Conservation (phyloP, 1,140 invertebrate genomes). For the Drosophila cardini region DNA sequence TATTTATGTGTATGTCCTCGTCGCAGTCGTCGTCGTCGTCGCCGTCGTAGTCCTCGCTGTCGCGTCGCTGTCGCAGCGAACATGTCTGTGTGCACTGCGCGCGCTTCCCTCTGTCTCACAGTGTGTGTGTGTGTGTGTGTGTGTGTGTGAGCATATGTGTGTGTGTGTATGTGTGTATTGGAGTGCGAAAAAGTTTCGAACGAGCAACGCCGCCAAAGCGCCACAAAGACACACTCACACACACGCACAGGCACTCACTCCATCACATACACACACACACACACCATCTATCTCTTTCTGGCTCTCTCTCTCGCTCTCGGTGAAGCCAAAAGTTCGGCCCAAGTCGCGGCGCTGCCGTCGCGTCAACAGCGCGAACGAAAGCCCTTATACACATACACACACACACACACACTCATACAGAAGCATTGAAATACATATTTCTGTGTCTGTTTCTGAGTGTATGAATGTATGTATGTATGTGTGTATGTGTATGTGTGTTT, state of each 20-base stretch:
- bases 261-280: conserved; percentile 9
- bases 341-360: conserved; percentile 61
- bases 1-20: conserved; percentile 84
- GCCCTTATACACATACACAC: conserved; percentile 8
- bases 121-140: not conserved
- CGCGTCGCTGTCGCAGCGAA: conserved; percentile 41
- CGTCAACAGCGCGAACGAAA: conserved; percentile 39
- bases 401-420: not conserved
- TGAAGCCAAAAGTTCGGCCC: conserved; percentile 51
- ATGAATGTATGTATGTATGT: conserved; percentile 28
- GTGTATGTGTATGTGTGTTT: conserved; percentile 27
- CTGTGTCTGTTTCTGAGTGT: conserved; percentile 1
- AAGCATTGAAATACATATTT: not conserved
- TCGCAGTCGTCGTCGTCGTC: conserved; percentile 47
- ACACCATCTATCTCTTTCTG: not conserved
- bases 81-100: conserved; percentile 29
- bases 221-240: conserved; percentile 30
- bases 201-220: conserved; percentile 56
- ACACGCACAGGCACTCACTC: conserved; percentile 9
- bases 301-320: conserved; percentile 22
- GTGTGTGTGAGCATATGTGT: conserved; percentile 16
- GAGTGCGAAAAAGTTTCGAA: conserved; percentile 67
- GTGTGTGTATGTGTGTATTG: conserved; percentile 16
- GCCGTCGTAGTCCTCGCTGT: conserved; percentile 12
- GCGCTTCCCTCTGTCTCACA: conserved; percentile 23